Percentiles rank a stretch among this genome's conserved stretches.
Conservation (phyloP, 2,797 vertebrate genomes). For the Lithobates pipiens region DNA sequence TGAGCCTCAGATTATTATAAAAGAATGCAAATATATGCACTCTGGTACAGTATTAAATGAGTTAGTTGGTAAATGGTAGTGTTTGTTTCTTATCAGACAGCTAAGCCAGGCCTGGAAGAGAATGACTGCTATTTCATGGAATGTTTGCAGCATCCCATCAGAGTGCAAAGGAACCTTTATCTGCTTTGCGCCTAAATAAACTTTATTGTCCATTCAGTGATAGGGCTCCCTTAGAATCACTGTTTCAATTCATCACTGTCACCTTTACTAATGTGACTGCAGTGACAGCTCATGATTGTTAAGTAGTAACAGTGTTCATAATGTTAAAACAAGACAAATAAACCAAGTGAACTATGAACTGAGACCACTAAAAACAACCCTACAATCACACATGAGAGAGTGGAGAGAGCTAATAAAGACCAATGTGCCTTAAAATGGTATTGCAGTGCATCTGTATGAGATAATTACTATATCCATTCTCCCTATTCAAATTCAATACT, state of each 20-base stretch:
- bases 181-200: conserved; percentile 87
- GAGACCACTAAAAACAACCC: not conserved
- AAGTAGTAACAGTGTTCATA: conserved; percentile 81
- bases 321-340: conserved; percentile 80
- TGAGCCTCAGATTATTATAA: conserved; percentile 38
- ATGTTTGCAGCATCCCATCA: conserved; percentile 72
- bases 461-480: no score
- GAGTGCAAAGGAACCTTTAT: conserved; percentile 76
- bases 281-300: conserved; percentile 84
- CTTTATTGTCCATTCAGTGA: conserved; percentile 81
- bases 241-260: conserved; percentile 81
- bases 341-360: conserved; percentile 66
- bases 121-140: conserved; percentile 60
- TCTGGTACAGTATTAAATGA: conserved; percentile 33
- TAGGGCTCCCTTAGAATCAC: conserved; percentile 74
- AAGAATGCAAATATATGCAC: conserved; percentile 32
- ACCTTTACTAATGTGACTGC: conserved; percentile 79
- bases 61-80: conserved; percentile 16
- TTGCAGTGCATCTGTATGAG: not conserved
- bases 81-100: conserved; percentile 55
- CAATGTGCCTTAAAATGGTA: not conserved
- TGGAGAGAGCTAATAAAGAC: not conserved
- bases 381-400: conserved; percentile 2
- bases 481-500: no score
- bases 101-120: conserved; percentile 50